Evolutionary conservation across 2,888 invertebrate genomes (phyloP).

Genomic region (Euphydryas editha): DNA sequence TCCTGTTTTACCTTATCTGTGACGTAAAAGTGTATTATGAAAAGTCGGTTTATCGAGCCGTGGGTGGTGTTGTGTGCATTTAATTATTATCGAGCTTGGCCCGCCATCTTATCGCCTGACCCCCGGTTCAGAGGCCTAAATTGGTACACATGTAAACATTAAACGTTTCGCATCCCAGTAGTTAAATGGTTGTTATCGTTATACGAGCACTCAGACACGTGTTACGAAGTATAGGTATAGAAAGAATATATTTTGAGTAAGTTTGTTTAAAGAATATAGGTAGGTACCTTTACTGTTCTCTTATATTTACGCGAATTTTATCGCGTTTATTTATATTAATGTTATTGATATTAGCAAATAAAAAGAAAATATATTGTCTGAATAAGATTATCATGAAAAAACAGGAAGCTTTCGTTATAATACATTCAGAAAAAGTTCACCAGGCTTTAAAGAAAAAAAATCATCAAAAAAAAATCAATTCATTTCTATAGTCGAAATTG

Average conservation of each 20-base stretch:
- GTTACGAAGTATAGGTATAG: conserved; percentile 9
- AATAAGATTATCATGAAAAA: too few species aligned
- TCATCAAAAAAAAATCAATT: too few species aligned
- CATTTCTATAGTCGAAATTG: too few species aligned
- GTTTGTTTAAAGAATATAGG: not conserved
- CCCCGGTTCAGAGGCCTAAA: conserved; percentile 57
- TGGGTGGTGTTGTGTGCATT: conserved; percentile 59
- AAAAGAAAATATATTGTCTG: too few species aligned
- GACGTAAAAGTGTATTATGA: not conserved
- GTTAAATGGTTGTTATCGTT: conserved; percentile 26
- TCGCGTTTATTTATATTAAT: not conserved
- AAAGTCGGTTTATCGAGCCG: conserved; percentile 18
- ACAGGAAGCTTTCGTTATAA: too few species aligned
- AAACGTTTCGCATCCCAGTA: conserved; percentile 33
- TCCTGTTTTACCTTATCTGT: not conserved
- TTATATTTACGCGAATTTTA: not conserved
- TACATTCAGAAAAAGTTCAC: too few species aligned
- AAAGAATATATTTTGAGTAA: not conserved
- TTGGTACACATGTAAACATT: conserved; percentile 57
- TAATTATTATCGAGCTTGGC: conserved; percentile 66
- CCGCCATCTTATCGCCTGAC: conserved; percentile 59
- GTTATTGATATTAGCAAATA: too few species aligned
- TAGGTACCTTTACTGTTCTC: too few species aligned
- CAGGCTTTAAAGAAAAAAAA: too few species aligned
- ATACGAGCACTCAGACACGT: conserved; percentile 23